Percentiles rank a stretch among this genome's conserved stretches.
Evolutionary conservation across 2,888 invertebrate genomes (phyloP).

Genomic region (Heliconius erato): DNA sequence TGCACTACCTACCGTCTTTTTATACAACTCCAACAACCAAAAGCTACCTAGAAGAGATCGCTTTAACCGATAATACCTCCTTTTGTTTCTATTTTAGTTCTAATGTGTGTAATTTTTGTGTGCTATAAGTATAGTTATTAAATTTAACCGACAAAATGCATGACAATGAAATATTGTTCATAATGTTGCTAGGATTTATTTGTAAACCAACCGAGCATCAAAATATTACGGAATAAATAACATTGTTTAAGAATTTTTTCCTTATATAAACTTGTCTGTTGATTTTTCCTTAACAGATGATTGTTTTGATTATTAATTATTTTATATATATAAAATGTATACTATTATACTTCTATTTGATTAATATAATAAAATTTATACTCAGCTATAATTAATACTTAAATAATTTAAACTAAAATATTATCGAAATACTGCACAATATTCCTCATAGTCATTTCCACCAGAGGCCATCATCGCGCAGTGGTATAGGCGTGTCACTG

Average conservation of each 20-base stretch:
- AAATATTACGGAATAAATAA: not conserved
- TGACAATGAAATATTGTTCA: not conserved
- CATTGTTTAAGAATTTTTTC: slow-evolving; percentile 3
- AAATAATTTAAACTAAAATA: not conserved
- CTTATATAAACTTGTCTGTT: not conserved
- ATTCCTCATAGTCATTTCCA: no score
- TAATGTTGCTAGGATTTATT: not conserved
- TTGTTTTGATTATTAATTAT: not conserved
- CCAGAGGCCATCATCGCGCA: no score
- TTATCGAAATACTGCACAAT: not conserved
- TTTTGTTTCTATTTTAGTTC: no score
- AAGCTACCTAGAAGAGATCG: no score
- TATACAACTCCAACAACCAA: no score
- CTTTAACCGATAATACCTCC: no score
- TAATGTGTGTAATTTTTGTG: no score
- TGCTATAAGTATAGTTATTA: not conserved
- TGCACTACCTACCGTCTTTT: no score
- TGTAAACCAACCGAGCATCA: not conserved
- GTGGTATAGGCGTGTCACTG: no score
- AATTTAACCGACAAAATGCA: not conserved
- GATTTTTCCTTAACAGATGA: slow-evolving; percentile 3
- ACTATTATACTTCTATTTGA: no score
- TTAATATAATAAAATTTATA: not conserved
- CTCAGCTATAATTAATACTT: not conserved
- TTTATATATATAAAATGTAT: no score